Evolutionary conservation across 2,797 vertebrate genomes (phyloP).

Genomic region (Allobates femoralis): DNA sequence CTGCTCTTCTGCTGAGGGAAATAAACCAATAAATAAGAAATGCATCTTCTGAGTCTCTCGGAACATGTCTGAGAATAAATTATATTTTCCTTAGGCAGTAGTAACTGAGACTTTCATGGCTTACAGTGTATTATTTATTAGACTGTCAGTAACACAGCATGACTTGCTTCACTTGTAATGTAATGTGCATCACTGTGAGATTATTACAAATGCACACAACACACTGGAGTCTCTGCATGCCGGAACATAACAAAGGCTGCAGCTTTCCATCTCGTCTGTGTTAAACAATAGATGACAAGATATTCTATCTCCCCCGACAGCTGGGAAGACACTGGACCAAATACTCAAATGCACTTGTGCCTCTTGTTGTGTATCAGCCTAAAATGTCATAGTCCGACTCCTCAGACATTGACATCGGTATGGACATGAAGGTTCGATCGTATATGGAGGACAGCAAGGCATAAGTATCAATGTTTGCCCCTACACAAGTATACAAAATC

Average conservation of each 20-base stretch:
- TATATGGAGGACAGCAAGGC: neutral
- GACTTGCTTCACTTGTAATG: constrained; percentile 15
- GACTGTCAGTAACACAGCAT: constrained; percentile 42
- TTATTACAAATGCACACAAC: constrained; percentile 16
- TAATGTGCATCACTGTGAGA: constrained; percentile 27
- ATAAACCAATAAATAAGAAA: constrained; percentile 44
- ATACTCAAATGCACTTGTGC: neutral
- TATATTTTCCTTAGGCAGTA: constrained; percentile 23
- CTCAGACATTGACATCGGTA: neutral
- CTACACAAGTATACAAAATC: too few relatives aligned
- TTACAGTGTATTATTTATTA: constrained; percentile 41
- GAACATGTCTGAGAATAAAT: constrained; percentile 44
- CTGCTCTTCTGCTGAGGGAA: constrained; percentile 21
- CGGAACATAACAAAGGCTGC: neutral
- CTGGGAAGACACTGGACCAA: neutral
- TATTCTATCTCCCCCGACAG: neutral
- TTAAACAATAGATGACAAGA: neutral
- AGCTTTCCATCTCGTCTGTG: neutral
- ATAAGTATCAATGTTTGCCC: too few relatives aligned
- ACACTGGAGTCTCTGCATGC: constrained; percentile 8
- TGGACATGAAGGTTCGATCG: neutral
- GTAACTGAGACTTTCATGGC: constrained; percentile 10
- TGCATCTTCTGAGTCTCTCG: constrained; percentile 12
- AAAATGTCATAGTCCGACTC: neutral
- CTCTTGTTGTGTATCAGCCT: neutral